phyloP scores from a whole-genome alignment of 2,888 invertebrate species.

The Tenthredo amoena region DNA sequence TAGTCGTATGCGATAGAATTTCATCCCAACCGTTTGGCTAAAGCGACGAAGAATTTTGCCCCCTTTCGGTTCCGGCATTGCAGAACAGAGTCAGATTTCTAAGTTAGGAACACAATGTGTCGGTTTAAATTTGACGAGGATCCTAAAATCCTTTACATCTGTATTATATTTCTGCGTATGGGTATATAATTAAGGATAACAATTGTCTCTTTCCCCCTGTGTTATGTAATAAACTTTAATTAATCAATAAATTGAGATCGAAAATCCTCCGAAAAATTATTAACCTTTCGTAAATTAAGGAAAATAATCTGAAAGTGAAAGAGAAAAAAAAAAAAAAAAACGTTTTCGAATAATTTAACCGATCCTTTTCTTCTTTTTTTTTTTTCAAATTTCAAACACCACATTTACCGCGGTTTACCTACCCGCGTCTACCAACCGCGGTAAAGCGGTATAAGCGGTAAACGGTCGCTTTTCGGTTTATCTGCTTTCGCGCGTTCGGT shows the following conservation, averaged over 20 bases:
- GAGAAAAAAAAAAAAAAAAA: not conserved
- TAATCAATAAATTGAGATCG: not conserved
- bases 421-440: not conserved
- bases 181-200: not conserved
- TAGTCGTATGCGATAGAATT: not conserved
- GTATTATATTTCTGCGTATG: not conserved
- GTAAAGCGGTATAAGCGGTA: conserved; percentile 5
- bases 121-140: not conserved
- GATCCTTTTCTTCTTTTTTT: not conserved
- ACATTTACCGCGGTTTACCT: conserved; percentile 15
- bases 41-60: not conserved
- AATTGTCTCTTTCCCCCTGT: not conserved
- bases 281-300: not conserved
- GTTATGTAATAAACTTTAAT: too few species aligned
- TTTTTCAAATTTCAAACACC: conserved; percentile 24
- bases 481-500: conserved; percentile 17
- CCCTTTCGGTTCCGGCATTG: not conserved
- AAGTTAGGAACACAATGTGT: not conserved
- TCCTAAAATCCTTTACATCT: not conserved
- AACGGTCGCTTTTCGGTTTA: conserved; percentile 41
- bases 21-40: not conserved
- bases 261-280: not conserved
- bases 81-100: not conserved
- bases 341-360: not conserved
- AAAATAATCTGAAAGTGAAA: not conserved